Percentiles rank a stretch among this genome's conserved stretches.
These are phyloP conservation scores for Xiphophorus hellerii DNA, from an alignment of 2,113 vertebrate genomes.

Conservation along the genomic window DNA sequence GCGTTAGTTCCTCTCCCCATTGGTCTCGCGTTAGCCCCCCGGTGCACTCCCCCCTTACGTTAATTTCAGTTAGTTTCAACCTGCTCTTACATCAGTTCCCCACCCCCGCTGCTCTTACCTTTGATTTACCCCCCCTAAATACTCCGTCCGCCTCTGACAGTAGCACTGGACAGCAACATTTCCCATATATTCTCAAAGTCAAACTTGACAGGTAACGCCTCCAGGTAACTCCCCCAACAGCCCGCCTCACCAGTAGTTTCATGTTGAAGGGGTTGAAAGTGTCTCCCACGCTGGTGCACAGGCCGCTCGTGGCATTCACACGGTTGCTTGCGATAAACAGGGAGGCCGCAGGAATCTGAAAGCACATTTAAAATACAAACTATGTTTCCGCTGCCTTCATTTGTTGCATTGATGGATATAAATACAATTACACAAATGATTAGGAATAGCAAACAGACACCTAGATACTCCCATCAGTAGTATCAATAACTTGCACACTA, in stretches of 20 bases:
- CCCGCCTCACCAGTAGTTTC: conserved; percentile 63
- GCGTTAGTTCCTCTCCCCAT: too few species aligned
- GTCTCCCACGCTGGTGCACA: conserved; percentile 49
- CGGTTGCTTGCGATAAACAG: conserved; percentile 63
- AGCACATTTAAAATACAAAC: not conserved
- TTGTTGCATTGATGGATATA: not conserved
- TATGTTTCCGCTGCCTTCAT: not conserved
- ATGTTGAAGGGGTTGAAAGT: conserved; percentile 80
- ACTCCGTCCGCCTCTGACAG: too few species aligned
- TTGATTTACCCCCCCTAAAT: too few species aligned
- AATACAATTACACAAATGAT: not conserved
- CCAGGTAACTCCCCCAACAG: not conserved
- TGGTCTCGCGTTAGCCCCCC: too few species aligned
- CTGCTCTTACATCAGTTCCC: too few species aligned
- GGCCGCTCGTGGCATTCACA: not conserved
- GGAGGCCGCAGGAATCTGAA: conserved; percentile 44
- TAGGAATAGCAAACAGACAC: not conserved
- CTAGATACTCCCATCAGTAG: not conserved
- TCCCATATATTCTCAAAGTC: too few species aligned
- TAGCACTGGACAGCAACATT: too few species aligned
- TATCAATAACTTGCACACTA: not conserved
- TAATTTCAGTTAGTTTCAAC: too few species aligned
- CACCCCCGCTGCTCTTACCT: too few species aligned
- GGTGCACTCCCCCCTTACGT: too few species aligned
- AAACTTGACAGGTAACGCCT: too few species aligned